Conservation (phyloP, 1,140 invertebrate species). For the Laupala kohalensis region DNA sequence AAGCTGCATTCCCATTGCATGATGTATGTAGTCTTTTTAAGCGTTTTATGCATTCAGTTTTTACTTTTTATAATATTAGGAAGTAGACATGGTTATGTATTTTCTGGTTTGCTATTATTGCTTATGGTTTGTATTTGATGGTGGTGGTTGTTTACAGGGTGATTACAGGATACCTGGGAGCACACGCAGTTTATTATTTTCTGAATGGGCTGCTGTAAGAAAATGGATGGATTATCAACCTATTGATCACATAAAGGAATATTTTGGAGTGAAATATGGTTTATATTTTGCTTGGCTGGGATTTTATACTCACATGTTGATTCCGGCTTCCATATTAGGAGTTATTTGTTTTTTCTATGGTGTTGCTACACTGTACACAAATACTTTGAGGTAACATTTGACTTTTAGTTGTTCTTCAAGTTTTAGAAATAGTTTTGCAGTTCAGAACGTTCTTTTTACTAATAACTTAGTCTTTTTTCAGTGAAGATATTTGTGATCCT, state of each 20-base stretch:
- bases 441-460: background rate
- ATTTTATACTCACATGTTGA: slow-evolving; percentile 87
- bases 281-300: slow-evolving; percentile 96
- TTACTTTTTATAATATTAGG: too few relatives aligned
- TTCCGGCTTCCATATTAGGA: slow-evolving; percentile 74
- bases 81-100: too few relatives aligned
- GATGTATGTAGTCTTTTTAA: slow-evolving; percentile 48
- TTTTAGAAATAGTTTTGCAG: background rate
- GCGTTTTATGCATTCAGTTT: background rate
- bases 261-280: slow-evolving; percentile 82
- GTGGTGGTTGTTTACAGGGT: slow-evolving; percentile 38
- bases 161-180: slow-evolving; percentile 50
- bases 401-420: background rate
- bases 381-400: slow-evolving; percentile 54
- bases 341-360: slow-evolving; percentile 72
- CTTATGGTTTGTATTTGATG: too few relatives aligned
- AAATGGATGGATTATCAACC: slow-evolving; percentile 80
- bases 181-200: slow-evolving; percentile 61
- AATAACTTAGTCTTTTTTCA: slow-evolving; percentile 27
- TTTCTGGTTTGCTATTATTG: too few relatives aligned
- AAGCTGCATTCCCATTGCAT: slow-evolving; percentile 79
- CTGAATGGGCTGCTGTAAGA: slow-evolving; percentile 70
- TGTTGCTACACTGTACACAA: slow-evolving; percentile 50
- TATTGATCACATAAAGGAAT: slow-evolving; percentile 73
- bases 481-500: slow-evolving; percentile 68